phyloP scores from a whole-genome alignment of 2,888 invertebrate genomes.

The Caenorhabditis wallacei region DNA sequence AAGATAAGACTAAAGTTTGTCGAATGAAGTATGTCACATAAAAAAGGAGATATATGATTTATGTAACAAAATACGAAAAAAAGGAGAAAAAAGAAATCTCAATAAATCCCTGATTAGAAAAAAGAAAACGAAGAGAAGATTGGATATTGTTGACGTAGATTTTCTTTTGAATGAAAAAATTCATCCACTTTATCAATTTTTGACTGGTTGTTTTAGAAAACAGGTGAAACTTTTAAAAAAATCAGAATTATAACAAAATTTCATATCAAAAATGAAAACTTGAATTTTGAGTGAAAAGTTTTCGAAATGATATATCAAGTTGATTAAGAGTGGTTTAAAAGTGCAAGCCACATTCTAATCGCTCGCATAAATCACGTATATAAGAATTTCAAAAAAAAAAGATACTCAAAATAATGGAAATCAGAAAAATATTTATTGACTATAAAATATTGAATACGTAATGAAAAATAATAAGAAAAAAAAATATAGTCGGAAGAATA shows the following conservation, averaged over 20 bases:
- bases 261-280: too few species aligned
- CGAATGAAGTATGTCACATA: not conserved
- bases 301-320: too few species aligned
- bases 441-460: conserved; percentile 13
- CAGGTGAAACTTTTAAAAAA: not conserved
- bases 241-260: not conserved
- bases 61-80: not conserved
- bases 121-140: not conserved
- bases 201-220: too few species aligned
- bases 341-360: too few species aligned
- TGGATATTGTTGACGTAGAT: conserved; percentile 11
- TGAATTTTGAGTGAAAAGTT: too few species aligned
- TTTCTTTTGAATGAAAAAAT: not conserved
- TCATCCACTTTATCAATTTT: too few species aligned
- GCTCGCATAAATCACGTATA: not conserved
- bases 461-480: conserved; percentile 8
- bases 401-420: not conserved
- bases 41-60: not conserved
- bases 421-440: conserved; percentile 18
- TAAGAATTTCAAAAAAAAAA: not conserved
- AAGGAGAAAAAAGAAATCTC: not conserved
- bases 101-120: conserved; percentile 35
- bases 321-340: too few species aligned
- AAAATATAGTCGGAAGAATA: not conserved
- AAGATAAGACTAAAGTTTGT: conserved; percentile 37